Conservation (phyloP, 2,797 vertebrate species). For the Xiphophorus birchmanni region DNA sequence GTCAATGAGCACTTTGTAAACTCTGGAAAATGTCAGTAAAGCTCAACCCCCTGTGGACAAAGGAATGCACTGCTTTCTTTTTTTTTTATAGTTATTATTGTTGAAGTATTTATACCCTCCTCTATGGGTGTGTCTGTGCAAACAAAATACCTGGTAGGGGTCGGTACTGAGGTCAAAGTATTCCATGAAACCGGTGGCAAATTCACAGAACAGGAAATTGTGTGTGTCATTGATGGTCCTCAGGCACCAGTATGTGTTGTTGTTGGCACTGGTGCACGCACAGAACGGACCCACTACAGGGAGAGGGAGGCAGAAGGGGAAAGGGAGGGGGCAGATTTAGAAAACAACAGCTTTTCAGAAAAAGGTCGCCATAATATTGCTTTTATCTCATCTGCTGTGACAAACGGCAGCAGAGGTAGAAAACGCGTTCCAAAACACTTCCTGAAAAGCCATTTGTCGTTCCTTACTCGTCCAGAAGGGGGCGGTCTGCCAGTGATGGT, state of each 20-base stretch:
- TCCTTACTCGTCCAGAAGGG: conserved; percentile 96
- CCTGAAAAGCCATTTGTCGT: neutral
- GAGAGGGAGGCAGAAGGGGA: conserved; percentile 13
- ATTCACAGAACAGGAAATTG: conserved; percentile 98
- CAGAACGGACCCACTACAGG: conserved; percentile 95
- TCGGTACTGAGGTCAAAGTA: conserved; percentile 97
- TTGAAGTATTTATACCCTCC: conserved; percentile 15
- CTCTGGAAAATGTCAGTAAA: conserved; percentile 30
- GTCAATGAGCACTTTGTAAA: conserved; percentile 42
- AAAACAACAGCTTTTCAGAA: conserved; percentile 48
- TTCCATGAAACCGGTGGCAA: conserved; percentile 97
- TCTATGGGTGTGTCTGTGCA: conserved; percentile 20
- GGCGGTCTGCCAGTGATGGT: conserved; percentile 98
- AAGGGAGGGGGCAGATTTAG: conserved; percentile 35
- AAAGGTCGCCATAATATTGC: conserved; percentile 34
- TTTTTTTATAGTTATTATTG: conserved; percentile 3
- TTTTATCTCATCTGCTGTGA: conserved; percentile 36
- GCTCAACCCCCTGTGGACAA: conserved; percentile 4
- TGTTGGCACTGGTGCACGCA: conserved; percentile 97
- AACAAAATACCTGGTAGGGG: conserved; percentile 89
- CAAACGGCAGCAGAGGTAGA: conserved; percentile 27
- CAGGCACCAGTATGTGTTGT: conserved; percentile 98
- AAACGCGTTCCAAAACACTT: conserved; percentile 12
- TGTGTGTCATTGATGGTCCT: conserved; percentile 97
- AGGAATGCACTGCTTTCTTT: conserved; percentile 32